A percentile compares a stretch with the other conserved stretches of the same genome.
Evolutionary conservation across 2,797 vertebrate genomes (phyloP).

Genomic region (Pseudocheirus occidentalis): DNA sequence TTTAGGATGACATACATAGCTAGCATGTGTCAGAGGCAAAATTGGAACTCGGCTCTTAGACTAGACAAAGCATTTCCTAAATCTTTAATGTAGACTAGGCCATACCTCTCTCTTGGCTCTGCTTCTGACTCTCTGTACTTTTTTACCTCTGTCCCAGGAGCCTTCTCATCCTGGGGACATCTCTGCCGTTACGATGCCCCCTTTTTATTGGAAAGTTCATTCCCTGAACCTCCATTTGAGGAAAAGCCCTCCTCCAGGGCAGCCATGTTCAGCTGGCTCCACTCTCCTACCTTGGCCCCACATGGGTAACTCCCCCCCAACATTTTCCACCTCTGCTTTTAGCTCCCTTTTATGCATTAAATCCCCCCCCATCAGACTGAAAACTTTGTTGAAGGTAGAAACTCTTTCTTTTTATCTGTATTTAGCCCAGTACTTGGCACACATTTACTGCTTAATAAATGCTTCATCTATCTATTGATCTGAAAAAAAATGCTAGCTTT

Average conservation of each 20-base stretch:
- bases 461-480: background rate
- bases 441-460: background rate
- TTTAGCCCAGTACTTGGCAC: background rate
- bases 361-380: background rate
- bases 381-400: background rate
- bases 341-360: background rate
- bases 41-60: background rate
- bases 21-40: background rate
- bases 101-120: background rate
- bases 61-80: background rate
- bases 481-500: background rate
- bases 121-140: background rate
- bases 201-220: background rate
- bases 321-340: background rate
- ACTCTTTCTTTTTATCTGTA: background rate
- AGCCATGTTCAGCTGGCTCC: background rate
- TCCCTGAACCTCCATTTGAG: background rate
- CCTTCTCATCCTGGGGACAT: background rate
- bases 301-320: background rate
- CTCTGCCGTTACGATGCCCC: background rate
- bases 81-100: background rate
- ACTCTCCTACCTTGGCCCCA: background rate
- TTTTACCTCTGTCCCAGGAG: too few species aligned
- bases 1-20: background rate
- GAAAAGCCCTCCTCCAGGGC: background rate